Evolutionary conservation across 1,140 invertebrate species (phyloP), one percentile per base, ranked within the genome.

Genomic region (Drosophila rhopaloa): DNA sequence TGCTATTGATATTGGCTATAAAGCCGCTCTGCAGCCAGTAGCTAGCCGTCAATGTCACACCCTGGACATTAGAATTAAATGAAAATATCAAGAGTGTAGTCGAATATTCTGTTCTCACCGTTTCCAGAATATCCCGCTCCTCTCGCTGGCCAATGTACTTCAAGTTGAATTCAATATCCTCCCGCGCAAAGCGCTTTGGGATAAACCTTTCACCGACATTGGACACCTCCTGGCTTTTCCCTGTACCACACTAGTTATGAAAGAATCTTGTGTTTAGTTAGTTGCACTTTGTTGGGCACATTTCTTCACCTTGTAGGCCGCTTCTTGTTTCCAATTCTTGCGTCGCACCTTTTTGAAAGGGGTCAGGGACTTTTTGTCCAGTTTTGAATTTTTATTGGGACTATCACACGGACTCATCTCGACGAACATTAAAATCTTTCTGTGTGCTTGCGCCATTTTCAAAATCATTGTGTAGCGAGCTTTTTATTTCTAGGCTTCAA

Each of bases 201-300:
- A 92, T 91, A 48, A 92, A 92, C 8, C 91, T 77, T 67, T 92
- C 91, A 1, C 86, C 86, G 53, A 44, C 53, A 27, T 57, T 56
- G 4, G 8, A 59, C 14, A 74, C 27, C 24, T 65, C 37, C 1
- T 37, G 27, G 2, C 24, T n/a, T 37, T 32, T 43, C n/a, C 37
- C 27, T 38, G 8, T 50, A 32, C 67, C 59, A 38, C 27, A 68
- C 77, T 81, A 32, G 0, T 57, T 43, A 14, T 8, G 48, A 16
- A 16, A 27, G 0, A 9, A 61, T 44, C 6, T 37, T 40, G 19
- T 0, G 0, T 8, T 44, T 8, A 16, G 27, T 16, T 16, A 24
- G 4, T 48, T 13, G 0, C n/a, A 14, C 1, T 27, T 7, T 1
- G 13, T n/a, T 1, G 7, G 7, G 13, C 6, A 7, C 4, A 5